phyloP scores from a whole-genome alignment of 1,140 invertebrate genomes.

The Macrocentrus cingulum region DNA sequence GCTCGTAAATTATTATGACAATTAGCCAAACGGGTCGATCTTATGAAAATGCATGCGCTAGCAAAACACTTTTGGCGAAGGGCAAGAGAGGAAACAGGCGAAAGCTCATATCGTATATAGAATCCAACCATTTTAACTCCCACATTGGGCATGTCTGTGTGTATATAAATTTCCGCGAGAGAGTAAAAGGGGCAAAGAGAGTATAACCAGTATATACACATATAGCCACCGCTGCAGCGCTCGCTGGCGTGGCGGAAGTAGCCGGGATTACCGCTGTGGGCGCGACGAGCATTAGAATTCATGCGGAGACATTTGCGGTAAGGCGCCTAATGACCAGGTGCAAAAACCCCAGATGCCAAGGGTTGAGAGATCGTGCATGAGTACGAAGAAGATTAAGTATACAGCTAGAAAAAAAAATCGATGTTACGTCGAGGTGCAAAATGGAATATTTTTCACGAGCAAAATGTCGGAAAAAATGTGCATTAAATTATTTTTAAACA shows the following conservation, averaged over 20 bases:
- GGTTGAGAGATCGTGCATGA: not conserved
- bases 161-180: conserved; percentile 16
- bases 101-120: conserved; percentile 4
- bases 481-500: too few relatives aligned
- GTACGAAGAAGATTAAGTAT: conserved; percentile 31
- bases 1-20: conserved; percentile 37
- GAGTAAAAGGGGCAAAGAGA: not conserved
- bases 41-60: conserved; percentile 45
- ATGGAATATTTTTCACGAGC: too few relatives aligned
- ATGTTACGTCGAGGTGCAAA: too few relatives aligned
- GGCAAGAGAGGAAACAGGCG: not conserved
- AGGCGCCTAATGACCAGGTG: conserved; percentile 54
- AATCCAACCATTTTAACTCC: conserved; percentile 1
- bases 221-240: not conserved
- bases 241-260: conserved; percentile 31
- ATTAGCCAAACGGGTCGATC: conserved; percentile 41
- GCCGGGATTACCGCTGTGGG: conserved; percentile 39
- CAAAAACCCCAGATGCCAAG: conserved; percentile 39
- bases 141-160: not conserved
- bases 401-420: conserved; percentile 29
- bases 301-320: conserved; percentile 58
- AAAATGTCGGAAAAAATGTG: too few relatives aligned
- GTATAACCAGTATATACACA: not conserved
- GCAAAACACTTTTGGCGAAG: conserved; percentile 37
- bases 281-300: conserved; percentile 54